These are phyloP conservation scores for Lutjanus erythropterus DNA, from an alignment of 2,113 vertebrate species.

Conservation along the genomic window DNA sequence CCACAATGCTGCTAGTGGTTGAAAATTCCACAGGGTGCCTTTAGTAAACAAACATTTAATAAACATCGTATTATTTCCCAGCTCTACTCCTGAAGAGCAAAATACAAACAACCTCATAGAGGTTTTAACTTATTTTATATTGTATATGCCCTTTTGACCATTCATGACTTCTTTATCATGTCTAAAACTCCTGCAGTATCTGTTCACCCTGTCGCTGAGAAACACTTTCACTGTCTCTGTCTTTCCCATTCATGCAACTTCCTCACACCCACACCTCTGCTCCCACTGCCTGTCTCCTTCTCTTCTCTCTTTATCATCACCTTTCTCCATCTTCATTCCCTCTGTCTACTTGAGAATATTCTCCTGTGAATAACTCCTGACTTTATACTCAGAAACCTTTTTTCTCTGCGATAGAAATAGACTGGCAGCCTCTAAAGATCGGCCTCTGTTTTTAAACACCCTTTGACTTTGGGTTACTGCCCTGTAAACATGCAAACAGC, in stretches of 20 bases:
- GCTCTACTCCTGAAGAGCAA: neutral
- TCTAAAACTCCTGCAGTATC: neutral
- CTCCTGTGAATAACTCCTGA: neutral
- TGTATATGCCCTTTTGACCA: neutral
- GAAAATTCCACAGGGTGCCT: neutral
- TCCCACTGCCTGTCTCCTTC: neutral
- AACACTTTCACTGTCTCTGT: conserved; percentile 5
- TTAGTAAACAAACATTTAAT: too few relatives aligned
- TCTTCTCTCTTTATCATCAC: neutral
- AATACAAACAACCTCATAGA: neutral
- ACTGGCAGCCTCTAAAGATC: neutral
- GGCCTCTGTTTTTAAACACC: conserved; percentile 7
- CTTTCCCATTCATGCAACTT: neutral
- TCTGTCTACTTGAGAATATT: conserved; percentile 14
- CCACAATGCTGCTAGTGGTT: neutral
- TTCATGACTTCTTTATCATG: neutral
- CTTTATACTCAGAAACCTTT: conserved; percentile 5
- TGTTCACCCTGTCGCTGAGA: neutral
- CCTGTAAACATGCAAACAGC: conserved; percentile 9
- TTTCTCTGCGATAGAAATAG: neutral
- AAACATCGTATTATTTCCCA: neutral
- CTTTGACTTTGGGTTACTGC: conserved; percentile 6
- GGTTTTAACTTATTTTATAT: neutral
- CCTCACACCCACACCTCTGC: neutral
- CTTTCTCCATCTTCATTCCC: conserved; percentile 7